phyloP scores from a whole-genome alignment of 2,888 invertebrate genomes.

The Chrysolina americana region DNA sequence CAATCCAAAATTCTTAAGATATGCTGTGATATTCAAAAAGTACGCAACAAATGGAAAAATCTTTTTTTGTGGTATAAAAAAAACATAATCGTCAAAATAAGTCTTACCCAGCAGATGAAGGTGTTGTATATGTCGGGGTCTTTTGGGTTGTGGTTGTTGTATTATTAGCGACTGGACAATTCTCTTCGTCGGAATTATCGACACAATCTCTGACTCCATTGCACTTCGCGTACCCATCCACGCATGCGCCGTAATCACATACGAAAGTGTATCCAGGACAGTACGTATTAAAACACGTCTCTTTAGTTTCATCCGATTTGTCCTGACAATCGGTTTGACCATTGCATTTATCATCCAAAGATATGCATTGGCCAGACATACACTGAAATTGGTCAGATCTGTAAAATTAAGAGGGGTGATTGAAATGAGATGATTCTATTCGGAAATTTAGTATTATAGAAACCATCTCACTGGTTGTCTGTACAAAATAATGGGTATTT shows the following conservation, averaged over 20 bases:
- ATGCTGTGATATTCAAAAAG: too few relatives aligned
- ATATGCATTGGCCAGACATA: constrained; percentile 55
- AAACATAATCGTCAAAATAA: too few relatives aligned
- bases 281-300: constrained; percentile 51
- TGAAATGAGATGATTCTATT: neutral
- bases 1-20: neutral
- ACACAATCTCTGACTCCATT: constrained; percentile 70
- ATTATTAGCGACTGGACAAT: constrained; percentile 31
- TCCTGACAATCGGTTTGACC: constrained; percentile 60
- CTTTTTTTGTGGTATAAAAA: too few relatives aligned
- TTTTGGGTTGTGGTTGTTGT: constrained; percentile 25
- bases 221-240: constrained; percentile 71
- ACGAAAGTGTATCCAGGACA: constrained; percentile 58
- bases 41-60: too few relatives aligned
- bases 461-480: too few relatives aligned
- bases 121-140: neutral
- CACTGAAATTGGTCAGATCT: constrained; percentile 58
- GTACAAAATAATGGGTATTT: too few relatives aligned
- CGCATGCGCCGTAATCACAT: constrained; percentile 63
- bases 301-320: constrained; percentile 60
- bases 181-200: constrained; percentile 71
- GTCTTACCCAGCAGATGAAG: neutral
- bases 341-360: constrained; percentile 57
- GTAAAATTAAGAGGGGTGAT: constrained; percentile 20
- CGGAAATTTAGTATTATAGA: neutral